Evolutionary conservation across 2,797 vertebrate genomes (phyloP).

Genomic region (Oreochromis mossambicus): DNA sequence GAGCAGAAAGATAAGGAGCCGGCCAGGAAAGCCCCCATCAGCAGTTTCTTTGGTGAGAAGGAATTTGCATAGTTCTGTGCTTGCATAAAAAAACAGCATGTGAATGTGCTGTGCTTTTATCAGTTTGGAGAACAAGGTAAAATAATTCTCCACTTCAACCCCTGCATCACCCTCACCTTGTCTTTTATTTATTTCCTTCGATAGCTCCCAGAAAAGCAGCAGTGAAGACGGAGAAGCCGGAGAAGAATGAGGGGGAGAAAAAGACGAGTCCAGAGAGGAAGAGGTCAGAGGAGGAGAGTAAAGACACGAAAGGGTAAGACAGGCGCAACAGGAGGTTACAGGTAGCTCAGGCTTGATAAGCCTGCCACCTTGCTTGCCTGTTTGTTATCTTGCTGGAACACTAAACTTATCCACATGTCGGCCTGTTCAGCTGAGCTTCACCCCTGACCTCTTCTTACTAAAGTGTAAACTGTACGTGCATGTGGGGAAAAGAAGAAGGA

Average conservation of each 20-base stretch:
- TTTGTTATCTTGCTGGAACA: neutral
- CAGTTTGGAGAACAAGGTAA: conserved; percentile 10
- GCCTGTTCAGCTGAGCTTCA: neutral
- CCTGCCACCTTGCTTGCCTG: neutral
- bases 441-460: neutral
- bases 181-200: neutral
- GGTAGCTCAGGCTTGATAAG: neutral
- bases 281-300: conserved; percentile 42
- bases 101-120: conserved; percentile 48
- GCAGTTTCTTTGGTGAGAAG: conserved; percentile 85
- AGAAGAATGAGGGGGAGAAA: conserved; percentile 45
- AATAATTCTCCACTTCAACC: conserved; percentile 1
- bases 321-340: neutral
- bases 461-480: neutral
- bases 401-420: neutral
- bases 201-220: conserved; percentile 80
- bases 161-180: conserved; percentile 3
- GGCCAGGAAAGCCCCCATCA: conserved; percentile 73
- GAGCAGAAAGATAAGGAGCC: conserved; percentile 59
- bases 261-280: conserved; percentile 35
- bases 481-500: neutral
- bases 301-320: conserved; percentile 45
- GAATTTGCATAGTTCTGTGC: conserved; percentile 52
- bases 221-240: conserved; percentile 66
- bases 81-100: conserved; percentile 42